Evolutionary conservation across 2,888 invertebrate genomes (phyloP).

Genomic region (Acrobasis repandana): DNA sequence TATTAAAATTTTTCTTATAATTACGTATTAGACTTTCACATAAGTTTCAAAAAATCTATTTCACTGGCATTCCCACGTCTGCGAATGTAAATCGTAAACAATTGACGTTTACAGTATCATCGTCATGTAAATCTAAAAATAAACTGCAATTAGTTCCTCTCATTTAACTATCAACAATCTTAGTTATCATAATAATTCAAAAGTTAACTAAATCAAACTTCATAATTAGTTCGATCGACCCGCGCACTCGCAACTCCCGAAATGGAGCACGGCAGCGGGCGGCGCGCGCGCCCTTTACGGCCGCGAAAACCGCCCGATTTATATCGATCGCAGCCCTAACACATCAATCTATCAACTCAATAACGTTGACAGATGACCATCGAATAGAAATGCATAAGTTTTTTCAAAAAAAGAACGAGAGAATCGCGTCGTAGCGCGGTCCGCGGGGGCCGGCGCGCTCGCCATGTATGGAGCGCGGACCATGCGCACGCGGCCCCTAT

Average conservation of each 20-base stretch:
- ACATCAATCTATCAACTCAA: constrained; percentile 26
- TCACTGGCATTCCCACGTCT: not conserved
- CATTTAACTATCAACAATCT: not conserved
- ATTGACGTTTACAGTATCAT: constrained; percentile 2
- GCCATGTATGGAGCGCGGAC: constrained; percentile 62
- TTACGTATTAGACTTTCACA: not conserved
- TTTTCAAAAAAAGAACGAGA: constrained; percentile 21
- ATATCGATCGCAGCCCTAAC: constrained; percentile 31
- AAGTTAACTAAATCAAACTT: constrained; percentile 18
- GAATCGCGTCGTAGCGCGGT: constrained; percentile 28
- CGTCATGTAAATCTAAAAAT: constrained; percentile 9
- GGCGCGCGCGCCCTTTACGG: constrained; percentile 43
- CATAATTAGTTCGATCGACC: constrained; percentile 29
- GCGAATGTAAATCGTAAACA: not conserved
- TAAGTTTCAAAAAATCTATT: not conserved
- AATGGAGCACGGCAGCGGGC: constrained; percentile 53
- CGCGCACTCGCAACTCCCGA: constrained; percentile 54
- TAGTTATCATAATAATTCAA: not conserved
- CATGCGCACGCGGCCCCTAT: constrained; percentile 56
- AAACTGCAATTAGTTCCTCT: not conserved
- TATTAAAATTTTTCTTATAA: no score
- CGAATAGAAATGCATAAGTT: constrained; percentile 28
- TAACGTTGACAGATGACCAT: constrained; percentile 31
- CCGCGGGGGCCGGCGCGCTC: constrained; percentile 54
- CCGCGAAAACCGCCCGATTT: constrained; percentile 34